Percentiles rank a stretch among this genome's conserved stretches.
Conservation (phyloP, 2,113 vertebrate species). For the Manacus vitellinus region DNA sequence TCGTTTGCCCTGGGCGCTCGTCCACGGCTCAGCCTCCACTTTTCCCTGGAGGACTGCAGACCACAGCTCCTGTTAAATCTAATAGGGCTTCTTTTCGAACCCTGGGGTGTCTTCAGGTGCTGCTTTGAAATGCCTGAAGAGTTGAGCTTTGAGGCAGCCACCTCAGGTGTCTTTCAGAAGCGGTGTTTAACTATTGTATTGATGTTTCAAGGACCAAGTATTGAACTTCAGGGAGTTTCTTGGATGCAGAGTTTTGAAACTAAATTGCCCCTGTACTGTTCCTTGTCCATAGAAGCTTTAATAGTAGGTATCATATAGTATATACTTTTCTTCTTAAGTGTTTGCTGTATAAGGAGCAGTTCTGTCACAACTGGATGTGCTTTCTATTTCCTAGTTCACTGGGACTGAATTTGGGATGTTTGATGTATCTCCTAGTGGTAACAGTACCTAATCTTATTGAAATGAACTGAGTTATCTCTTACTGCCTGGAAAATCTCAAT, state of each 20-base stretch:
- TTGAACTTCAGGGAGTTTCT: background rate
- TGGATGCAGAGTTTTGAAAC: background rate
- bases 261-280: too few species aligned
- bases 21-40: fast-evolving
- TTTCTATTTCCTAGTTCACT: background rate
- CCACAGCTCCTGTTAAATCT: fast-evolving
- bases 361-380: background rate
- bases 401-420: background rate
- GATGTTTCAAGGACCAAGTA: background rate
- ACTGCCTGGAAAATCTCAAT: background rate
- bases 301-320: fast-evolving
- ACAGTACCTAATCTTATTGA: background rate
- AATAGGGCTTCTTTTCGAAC: fast-evolving
- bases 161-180: background rate
- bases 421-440: background rate
- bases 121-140: background rate
- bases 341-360: background rate
- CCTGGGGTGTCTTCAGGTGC: background rate
- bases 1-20: fast-evolving
- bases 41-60: fast-evolving
- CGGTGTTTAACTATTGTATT: background rate
- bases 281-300: background rate
- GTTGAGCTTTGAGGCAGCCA: background rate
- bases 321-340: background rate
- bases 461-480: background rate